A percentile compares a stretch with the other conserved stretches of the same genome.
Conservation (phyloP, 1,140 invertebrate species). For the Hestina assimilis region DNA sequence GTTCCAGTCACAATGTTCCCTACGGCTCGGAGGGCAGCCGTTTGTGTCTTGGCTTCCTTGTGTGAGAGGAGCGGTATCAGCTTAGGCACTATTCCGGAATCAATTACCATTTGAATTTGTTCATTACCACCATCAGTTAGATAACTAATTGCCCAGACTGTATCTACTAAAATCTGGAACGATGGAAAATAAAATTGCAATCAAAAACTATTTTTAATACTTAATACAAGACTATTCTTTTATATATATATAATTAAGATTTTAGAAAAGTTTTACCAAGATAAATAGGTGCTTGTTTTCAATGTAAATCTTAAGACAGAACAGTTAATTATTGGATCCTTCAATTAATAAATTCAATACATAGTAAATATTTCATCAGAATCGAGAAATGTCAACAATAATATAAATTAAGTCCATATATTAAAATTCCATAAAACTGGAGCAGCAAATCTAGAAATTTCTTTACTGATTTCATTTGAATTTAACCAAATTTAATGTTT, state of each 20-base stretch:
- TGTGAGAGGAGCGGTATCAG: slow-evolving; percentile 97
- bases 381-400: no score
- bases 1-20: slow-evolving; percentile 99
- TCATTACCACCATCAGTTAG: slow-evolving; percentile 98
- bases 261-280: no score
- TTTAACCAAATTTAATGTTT: neutral
- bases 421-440: no score
- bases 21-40: slow-evolving; percentile 96
- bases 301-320: no score
- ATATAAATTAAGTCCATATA: no score
- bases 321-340: no score
- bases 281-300: no score
- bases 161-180: slow-evolving; percentile 96
- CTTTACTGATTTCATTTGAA: neutral
- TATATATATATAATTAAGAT: neutral
- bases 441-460: no score
- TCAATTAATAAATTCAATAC: no score
- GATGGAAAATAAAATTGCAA: neutral
- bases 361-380: no score
- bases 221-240: no score
- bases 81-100: slow-evolving; percentile 95
- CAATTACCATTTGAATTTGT: slow-evolving; percentile 99
- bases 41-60: slow-evolving; percentile 98
- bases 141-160: slow-evolving; percentile 99
- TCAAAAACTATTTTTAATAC: no score